Conservation (phyloP, 2,113 vertebrate genomes). For the Anoplopoma fimbria region DNA sequence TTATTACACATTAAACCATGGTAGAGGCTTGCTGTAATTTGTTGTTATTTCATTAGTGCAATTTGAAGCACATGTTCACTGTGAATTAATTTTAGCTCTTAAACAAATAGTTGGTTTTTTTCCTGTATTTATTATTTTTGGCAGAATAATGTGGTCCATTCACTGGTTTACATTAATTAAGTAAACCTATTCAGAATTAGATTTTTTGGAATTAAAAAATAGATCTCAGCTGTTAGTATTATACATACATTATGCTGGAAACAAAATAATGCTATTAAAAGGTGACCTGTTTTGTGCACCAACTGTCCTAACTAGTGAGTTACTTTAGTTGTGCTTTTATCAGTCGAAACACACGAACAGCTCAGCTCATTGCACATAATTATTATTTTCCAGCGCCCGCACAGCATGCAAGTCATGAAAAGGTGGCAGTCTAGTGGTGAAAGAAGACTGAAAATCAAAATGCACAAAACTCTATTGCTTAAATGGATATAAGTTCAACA, state of each 20-base stretch:
- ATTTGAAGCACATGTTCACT: constrained; percentile 71
- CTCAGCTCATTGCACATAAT: background rate
- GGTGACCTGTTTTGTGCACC: constrained; percentile 19
- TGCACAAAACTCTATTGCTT: background rate
- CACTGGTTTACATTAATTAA: constrained; percentile 54
- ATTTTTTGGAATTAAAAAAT: constrained; percentile 41
- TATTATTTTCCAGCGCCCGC: constrained; percentile 28
- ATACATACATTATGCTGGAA: constrained; percentile 19
- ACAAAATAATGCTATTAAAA: constrained; percentile 20
- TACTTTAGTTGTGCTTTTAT: constrained; percentile 27
- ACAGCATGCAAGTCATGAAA: constrained; percentile 8
- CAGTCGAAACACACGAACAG: background rate
- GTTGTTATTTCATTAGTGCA: constrained; percentile 76
- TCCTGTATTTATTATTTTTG: constrained; percentile 47
- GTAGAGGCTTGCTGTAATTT: constrained; percentile 56
- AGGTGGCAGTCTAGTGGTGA: background rate
- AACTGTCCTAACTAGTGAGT: background rate
- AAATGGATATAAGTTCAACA: background rate
- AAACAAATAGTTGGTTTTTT: constrained; percentile 32
- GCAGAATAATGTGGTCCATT: constrained; percentile 63
- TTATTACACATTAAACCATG: constrained; percentile 63
- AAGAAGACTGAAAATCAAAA: background rate
- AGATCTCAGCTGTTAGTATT: constrained; percentile 25
- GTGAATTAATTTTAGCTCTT: constrained; percentile 66
- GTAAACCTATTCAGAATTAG: constrained; percentile 45